Base-by-base conservation (phyloP, 2,797 vertebrate species). In the Antennarius maculatus region DNA sequence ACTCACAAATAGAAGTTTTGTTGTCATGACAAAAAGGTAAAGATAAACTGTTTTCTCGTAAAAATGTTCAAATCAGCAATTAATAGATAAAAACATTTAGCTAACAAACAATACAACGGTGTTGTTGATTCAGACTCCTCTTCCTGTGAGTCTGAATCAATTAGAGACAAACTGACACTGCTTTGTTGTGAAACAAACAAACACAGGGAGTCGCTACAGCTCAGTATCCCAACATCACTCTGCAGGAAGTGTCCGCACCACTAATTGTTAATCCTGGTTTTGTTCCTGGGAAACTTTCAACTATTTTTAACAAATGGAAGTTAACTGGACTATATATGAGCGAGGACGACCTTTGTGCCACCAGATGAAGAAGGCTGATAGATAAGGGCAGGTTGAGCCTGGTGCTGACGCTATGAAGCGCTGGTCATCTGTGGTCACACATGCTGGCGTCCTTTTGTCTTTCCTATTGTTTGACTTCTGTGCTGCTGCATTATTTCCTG, bases 131-230 rank as follows among this genome's bases (percentile, higher is more conserved):
- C 66, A 84, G 41, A 58, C 54, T 66, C 58, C 12, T 28, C 52
- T 49, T 69, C 57, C 49, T 74, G 71, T 85, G 81, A 61, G 79
- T 77, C 34, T 31, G 23, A 34, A 6, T 4, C 28, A 23, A 17
- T 64, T 43, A 63, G 28, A 77, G 59, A 52, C n/a, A 55, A 52
- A 53, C n/a, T 3, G 23, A 3, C 55, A 3, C 58, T n/a, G n/a
- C 28, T 59, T 60, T 69, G 71, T 77, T 83, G 78, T 53, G 72
- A 67, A 55, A 79, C 59, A 79, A 70, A 84, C 71, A 79, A 59
- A 65, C 60, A 57, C 61, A 27, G 13, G 7, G 41, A 28, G 54
- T 43, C 56, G 45, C 37, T 11, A 28, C 61, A 50, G 45, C 46
- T 37, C 28, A 54, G 74, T 31, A 42, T 41, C 15, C 57, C 55